These are phyloP conservation scores for Leptinotarsa haldemani DNA, from an alignment of 2,888 invertebrate genomes.

Conservation along the genomic window DNA sequence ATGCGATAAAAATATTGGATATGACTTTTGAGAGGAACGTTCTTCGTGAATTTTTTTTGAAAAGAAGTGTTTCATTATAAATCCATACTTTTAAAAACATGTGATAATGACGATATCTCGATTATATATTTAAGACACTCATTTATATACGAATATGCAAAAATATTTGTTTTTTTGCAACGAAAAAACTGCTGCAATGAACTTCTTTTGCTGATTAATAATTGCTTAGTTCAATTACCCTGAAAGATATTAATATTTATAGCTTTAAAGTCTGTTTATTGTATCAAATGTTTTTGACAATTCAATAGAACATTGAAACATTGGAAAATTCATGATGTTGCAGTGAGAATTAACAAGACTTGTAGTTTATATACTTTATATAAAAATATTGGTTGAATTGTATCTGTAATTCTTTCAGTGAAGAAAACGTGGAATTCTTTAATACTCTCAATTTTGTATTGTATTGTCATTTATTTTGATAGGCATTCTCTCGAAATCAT, in stretches of 20 bases:
- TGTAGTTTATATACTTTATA: background rate
- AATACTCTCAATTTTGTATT: slow-evolving; percentile 13
- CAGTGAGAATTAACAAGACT: background rate
- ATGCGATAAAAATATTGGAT: slow-evolving; percentile 40
- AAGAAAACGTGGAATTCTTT: background rate
- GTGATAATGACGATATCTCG: slow-evolving; percentile 60
- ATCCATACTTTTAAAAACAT: slow-evolving; percentile 36
- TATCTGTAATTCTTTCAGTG: background rate
- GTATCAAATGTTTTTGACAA: slow-evolving; percentile 5
- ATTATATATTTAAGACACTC: slow-evolving; percentile 53
- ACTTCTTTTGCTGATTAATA: slow-evolving; percentile 54
- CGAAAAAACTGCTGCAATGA: slow-evolving; percentile 60
- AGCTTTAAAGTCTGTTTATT: slow-evolving; percentile 38
- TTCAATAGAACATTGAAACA: slow-evolving; percentile 12
- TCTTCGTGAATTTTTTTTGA: slow-evolving; percentile 48
- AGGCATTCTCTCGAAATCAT: slow-evolving; percentile 40
- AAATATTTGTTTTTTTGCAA: slow-evolving; percentile 60
- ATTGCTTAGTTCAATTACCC: slow-evolving; percentile 44
- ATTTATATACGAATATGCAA: slow-evolving; percentile 57
- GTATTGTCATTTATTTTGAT: slow-evolving; percentile 34
- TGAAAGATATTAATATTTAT: slow-evolving; percentile 40
- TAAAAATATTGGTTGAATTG: too few relatives aligned
- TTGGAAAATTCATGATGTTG: background rate
- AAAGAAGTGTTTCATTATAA: slow-evolving; percentile 53
- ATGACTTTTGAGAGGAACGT: slow-evolving; percentile 27